Conservation (phyloP, 2,888 invertebrate genomes). For the Hypolimnas misippus region DNA sequence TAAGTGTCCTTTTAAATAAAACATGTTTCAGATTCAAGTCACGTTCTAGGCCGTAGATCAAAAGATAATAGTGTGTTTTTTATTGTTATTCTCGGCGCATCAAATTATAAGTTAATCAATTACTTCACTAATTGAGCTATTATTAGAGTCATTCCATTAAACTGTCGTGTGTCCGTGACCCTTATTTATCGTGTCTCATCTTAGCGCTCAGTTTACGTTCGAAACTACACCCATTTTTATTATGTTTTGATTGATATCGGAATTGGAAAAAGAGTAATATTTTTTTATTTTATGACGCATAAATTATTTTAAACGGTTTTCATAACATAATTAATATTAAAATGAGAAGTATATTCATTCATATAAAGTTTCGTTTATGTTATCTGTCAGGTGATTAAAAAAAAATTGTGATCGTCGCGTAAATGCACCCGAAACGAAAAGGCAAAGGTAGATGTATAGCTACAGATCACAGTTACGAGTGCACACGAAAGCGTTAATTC, state of each 20-base stretch:
- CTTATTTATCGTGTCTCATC: constrained; percentile 2
- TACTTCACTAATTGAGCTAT: constrained; percentile 3
- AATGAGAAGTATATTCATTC: background rate
- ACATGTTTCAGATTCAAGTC: no score
- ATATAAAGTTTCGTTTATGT: background rate
- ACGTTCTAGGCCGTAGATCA: background rate
- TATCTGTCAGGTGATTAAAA: background rate
- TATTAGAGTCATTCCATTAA: constrained; percentile 6
- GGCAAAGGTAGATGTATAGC: background rate
- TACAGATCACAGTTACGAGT: constrained; percentile 1
- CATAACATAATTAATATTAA: background rate
- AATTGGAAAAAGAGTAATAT: no score
- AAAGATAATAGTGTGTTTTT: background rate
- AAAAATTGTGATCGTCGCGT: background rate
- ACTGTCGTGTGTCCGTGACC: constrained; percentile 2
- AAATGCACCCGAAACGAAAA: background rate
- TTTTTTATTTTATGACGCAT: background rate
- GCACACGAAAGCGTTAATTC: background rate
- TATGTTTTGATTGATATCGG: background rate
- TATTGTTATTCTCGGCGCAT: background rate
- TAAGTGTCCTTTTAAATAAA: no score
- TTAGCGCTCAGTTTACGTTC: background rate
- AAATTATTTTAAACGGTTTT: background rate
- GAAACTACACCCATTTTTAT: background rate
- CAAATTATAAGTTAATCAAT: constrained; percentile 6